Evolutionary conservation across 2,797 vertebrate genomes (phyloP), one percentile per base, ranked within the genome.

Genomic region (Danio kyathit): DNA sequence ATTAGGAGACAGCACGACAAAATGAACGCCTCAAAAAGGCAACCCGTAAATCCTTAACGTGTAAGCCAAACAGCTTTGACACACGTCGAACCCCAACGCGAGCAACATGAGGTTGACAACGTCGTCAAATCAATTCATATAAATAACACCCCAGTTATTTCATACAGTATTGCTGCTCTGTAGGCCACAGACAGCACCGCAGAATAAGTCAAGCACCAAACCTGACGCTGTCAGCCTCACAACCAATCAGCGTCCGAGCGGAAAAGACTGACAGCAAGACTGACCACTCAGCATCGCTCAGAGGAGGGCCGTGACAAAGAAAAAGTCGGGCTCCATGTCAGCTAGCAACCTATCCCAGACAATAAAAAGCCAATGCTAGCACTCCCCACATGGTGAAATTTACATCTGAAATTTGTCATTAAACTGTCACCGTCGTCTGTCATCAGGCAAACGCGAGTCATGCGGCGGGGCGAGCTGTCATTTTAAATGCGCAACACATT

Each of bases 111-210:
- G 8, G 6, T 21, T 61, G 29, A 51, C 9, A 52, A 40, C 12
- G 51, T 14, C 43, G 12, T 57, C 5, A 79, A 17, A 81, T 12
- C 1, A 63, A 54, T 7, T 16, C 5, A 59, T 51, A 61, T 51
- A 64, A 74, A 82, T 43, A 76, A 81, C 17, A 73, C 7, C 3
- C 70, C 61, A 44, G 73, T 40, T 11, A 60, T 80, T 52, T 66
- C 38, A 57, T 40, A 41, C 71, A 79, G 43, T 63, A 66, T 64
- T 66, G 51, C 51, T 73, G 64, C 46, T 19, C 65, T 74, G 44
- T 89, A 94, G 92, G 92, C 93, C 92, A 91, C 85, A 88, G 88
- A 90, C 85, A 90, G 92, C 84, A 86, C 87, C 85, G 83, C 88
- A 89, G 85, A 84, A 88, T 82, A 88, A 88, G 87, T 76, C 82